Evolutionary conservation across 1,140 invertebrate genomes (phyloP).

Genomic region (Choristoneura fumiferana): DNA sequence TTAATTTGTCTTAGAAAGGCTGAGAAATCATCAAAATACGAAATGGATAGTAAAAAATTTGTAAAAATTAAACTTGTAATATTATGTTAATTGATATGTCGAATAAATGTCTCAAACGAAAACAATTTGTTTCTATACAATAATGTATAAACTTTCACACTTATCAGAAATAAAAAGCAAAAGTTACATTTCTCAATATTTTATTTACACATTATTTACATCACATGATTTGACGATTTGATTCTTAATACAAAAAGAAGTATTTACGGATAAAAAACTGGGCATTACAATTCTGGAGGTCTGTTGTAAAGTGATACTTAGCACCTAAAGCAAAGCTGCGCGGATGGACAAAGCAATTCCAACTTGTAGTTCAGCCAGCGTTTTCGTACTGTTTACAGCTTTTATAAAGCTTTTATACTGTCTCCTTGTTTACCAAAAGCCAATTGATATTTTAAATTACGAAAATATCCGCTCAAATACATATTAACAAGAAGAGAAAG

Average conservation of each 20-base stretch:
- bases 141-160: too few relatives aligned
- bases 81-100: conserved; percentile 60
- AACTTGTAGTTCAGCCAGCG: too few relatives aligned
- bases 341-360: conserved; percentile 46
- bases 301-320: conserved; percentile 30
- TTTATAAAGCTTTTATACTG: too few relatives aligned
- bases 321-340: conserved; percentile 52
- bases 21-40: background rate
- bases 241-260: conserved; percentile 28
- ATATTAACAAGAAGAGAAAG: too few relatives aligned
- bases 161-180: background rate
- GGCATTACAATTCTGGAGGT: conserved; percentile 9
- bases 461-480: too few relatives aligned
- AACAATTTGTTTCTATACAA: too few relatives aligned
- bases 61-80: conserved; percentile 36
- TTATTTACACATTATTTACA: conserved; percentile 70
- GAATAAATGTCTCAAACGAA: conserved; percentile 63
- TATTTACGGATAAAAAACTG: conserved; percentile 20
- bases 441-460: too few relatives aligned
- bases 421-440: too few relatives aligned
- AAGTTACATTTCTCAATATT: conserved; percentile 27
- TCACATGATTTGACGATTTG: conserved; percentile 53
- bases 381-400: too few relatives aligned
- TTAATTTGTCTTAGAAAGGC: background rate
- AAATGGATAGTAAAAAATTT: conserved; percentile 1